Percentiles rank a stretch among this genome's conserved stretches.
These are phyloP conservation scores for Gobio occitaniae DNA, from an alignment of 2,797 vertebrate genomes.

Conservation along the genomic window DNA sequence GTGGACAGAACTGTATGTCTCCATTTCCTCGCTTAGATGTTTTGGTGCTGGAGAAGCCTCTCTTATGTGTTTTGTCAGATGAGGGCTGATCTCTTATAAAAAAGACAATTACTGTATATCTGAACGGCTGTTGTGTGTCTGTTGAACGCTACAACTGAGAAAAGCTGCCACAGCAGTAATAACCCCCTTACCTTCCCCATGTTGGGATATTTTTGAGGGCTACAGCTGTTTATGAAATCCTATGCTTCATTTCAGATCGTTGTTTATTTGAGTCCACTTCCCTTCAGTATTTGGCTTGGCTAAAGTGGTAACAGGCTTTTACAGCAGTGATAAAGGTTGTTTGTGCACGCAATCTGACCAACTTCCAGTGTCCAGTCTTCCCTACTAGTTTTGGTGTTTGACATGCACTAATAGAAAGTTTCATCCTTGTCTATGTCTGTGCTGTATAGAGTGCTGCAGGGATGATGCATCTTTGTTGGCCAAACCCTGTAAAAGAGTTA, in stretches of 20 bases:
- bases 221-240: neutral
- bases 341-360: neutral
- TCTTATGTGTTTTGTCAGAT: constrained; percentile 19
- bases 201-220: neutral
- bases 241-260: neutral
- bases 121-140: constrained; percentile 1
- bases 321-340: neutral
- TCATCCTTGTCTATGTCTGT: neutral
- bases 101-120: neutral
- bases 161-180: neutral
- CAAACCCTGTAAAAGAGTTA: neutral
- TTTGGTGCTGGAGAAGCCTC: neutral
- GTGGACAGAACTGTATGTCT: neutral
- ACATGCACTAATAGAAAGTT: neutral
- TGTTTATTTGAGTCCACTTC: neutral
- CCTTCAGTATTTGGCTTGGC: neutral
- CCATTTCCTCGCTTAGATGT: neutral
- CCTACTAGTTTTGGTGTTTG: too few species aligned
- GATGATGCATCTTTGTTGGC: neutral
- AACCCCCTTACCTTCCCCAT: neutral
- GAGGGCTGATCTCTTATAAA: neutral
- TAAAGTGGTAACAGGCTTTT: neutral
- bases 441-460: neutral
- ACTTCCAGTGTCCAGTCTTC: neutral
- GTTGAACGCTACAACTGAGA: neutral